Evolutionary conservation across 92 coral and sea anemone genomes (phyloP).

Genomic region (Bergia puertoricense): DNA sequence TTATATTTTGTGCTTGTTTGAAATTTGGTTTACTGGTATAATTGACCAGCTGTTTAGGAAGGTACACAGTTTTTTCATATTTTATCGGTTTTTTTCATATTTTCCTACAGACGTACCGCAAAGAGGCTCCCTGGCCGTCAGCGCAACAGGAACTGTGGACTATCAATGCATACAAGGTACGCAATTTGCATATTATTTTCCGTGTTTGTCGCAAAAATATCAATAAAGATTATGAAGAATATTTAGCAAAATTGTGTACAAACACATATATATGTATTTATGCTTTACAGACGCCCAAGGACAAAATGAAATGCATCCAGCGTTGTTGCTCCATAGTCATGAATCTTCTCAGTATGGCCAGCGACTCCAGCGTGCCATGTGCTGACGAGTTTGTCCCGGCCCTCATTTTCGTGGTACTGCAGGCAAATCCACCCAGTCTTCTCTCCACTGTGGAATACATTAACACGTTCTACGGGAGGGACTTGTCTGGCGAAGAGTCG

Average conservation of each 20-base stretch:
- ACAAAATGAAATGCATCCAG: slow-evolving; percentile 97
- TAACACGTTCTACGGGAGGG: slow-evolving; percentile 80
- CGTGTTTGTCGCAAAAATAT: not conserved
- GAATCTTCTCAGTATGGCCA: slow-evolving; percentile 92
- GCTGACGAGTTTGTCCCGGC: slow-evolving; percentile 98
- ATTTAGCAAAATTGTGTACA: not conserved
- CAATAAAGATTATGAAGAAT: not conserved
- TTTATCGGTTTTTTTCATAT: not conserved
- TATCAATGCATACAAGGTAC: slow-evolving; percentile 94
- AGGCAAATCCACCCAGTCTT: slow-evolving; percentile 94
- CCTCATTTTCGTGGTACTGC: slow-evolving; percentile 88
- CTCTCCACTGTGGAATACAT: slow-evolving; percentile 92
- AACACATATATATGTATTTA: not conserved
- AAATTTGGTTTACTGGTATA: too few species aligned
- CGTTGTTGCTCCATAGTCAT: slow-evolving; percentile 96
- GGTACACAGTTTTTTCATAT: not conserved
- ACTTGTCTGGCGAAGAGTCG: slow-evolving; percentile 91
- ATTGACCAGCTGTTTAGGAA: too few species aligned
- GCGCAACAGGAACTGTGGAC: slow-evolving; percentile 92
- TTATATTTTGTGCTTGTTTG: too few species aligned
- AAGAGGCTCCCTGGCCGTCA: slow-evolving; percentile 98
- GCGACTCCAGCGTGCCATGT: slow-evolving; percentile 89
- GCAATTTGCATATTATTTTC: not conserved
- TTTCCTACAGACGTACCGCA: slow-evolving; percentile 74
- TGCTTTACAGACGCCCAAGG: slow-evolving; percentile 86